Evolutionary conservation across 92 coral and sea anemone genomes (phyloP), one percentile per base, ranked within the genome.

Genomic region (Actinernus sp.): DNA sequence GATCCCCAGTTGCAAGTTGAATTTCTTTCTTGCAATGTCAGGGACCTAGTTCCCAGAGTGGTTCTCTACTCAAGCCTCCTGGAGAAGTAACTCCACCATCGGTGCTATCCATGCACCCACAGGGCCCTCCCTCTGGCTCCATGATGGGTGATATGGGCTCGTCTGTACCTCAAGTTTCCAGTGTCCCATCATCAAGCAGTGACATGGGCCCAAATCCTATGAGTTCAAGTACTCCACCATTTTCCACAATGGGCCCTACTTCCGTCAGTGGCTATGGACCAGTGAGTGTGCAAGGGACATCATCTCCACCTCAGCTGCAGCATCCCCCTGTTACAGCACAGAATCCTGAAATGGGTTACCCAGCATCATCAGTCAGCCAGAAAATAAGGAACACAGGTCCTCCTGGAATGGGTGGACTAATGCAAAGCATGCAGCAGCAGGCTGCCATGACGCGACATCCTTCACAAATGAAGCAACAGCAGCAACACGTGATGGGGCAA

Each of bases 271-370:
- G 61, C 18, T 80, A 73, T 54, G 84, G 79, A 9, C 65, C 87
- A 8, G 76, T 73, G 2, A 67, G 69, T 23, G 73, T 62, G 18
- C 54, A 83, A 9, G 89, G 71, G 4, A 85, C 92, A 0, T 47
- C 92, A 22, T 74, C 89, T 2, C 97, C 86, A 46, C 89, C 97
- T 2, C 92, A 86, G 47, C 77, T 90, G 0, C 97, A 86, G 61
- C 97, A 90, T 46, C 92, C 86, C 19, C 75, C 97, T 14, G 83
- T 81, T 68, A 70, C 74, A 65, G 81, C 76, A 27, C 55, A 40
- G 26, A 30, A 16, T 21, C 22, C 52, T 23, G 79, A 78, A 14
- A 64, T 80, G 65, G 86, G 86, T 0, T 90, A 65, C 76, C 82
- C 81, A 1, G 71, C 55, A 48, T 63, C 89, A 0, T 72, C 96